Conservation (phyloP, 1,140 invertebrate species). For the Temnothorax nylanderi region DNA sequence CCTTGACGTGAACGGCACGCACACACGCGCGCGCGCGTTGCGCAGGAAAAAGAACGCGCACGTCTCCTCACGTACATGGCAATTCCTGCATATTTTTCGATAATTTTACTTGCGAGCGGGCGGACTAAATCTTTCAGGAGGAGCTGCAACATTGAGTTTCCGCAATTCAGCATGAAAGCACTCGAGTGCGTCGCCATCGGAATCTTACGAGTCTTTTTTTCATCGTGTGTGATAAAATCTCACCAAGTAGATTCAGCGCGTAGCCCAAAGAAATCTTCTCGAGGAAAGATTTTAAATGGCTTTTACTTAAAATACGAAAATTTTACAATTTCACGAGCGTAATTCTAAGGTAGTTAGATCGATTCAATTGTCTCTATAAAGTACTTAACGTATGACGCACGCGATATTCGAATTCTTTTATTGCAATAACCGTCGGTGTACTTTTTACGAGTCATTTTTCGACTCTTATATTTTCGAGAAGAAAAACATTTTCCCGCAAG, state of each 20-base stretch:
- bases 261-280: background rate
- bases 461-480: background rate
- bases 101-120: slow-evolving; percentile 32
- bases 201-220: slow-evolving; percentile 29
- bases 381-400: too few relatives aligned
- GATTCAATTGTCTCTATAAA: background rate
- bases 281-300: background rate
- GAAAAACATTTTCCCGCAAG: background rate
- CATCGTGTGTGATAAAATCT: slow-evolving; percentile 5
- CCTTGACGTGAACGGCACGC: background rate
- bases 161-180: slow-evolving; percentile 25
- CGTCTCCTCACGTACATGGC: background rate
- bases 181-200: slow-evolving; percentile 1
- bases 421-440: background rate
- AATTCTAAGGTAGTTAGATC: background rate
- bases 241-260: background rate
- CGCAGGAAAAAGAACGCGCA: background rate
- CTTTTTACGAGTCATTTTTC: background rate
- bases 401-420: background rate
- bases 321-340: background rate
- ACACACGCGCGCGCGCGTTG: too few relatives aligned
- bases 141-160: slow-evolving; percentile 22
- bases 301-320: slow-evolving; percentile 13
- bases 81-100: slow-evolving; percentile 46
- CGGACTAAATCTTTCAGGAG: slow-evolving; percentile 18